Evolutionary conservation across 2,888 invertebrate genomes (phyloP), one percentile per base, ranked within the genome.

Genomic region (Charanyca ferruginea): DNA sequence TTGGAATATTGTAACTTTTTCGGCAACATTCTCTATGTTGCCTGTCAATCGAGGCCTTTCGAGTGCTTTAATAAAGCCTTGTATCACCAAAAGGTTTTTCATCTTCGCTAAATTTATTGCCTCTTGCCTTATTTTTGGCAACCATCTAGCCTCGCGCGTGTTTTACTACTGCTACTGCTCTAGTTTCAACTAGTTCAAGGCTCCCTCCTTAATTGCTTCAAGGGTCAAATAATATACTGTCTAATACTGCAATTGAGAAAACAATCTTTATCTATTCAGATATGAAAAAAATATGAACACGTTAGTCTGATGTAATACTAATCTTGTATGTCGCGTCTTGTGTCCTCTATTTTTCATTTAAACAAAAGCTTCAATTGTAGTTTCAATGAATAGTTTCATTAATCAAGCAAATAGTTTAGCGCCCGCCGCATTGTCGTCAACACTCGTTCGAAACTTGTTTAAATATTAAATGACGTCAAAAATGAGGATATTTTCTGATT

Each of bases 401-500:
- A 70, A 65, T 59, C 3, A 62, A 48, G 58, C 54, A 55, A 67
- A 73, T 73, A 22, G 61, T 54, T 20, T 22, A 42, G 55, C 45
- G 3, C 42, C 18, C 41, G 38, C 3, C 20, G 32, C 16, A 16
- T 38, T 38, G 38, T 55, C 16, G 42, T 9, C n/a, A 62, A 51
- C 53, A 53, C 16, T 35, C 23, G 35, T 35, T 54, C 49, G 25
- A 25, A 45, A 63, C 44, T 28, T 69, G 60, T 66, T 53, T 22
- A 55, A 63, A 69, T 45, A 58, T 28, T 0, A 20, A 45, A 45
- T 73, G 54, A 51, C 66, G 69, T 68, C 68, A 66, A 25, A 38
- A 63, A 48, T 45, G 28, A 66, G 76, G 62, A 71, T 66, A n/a
- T 42, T 62, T 48, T 47, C n/a, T 38, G 51, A 49, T 76, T 65